A percentile compares a stretch with the other conserved stretches of the same genome.
These are phyloP conservation scores for Xenotilapia longispinis DNA, from an alignment of 2,113 vertebrate genomes.

Conservation along the genomic window DNA sequence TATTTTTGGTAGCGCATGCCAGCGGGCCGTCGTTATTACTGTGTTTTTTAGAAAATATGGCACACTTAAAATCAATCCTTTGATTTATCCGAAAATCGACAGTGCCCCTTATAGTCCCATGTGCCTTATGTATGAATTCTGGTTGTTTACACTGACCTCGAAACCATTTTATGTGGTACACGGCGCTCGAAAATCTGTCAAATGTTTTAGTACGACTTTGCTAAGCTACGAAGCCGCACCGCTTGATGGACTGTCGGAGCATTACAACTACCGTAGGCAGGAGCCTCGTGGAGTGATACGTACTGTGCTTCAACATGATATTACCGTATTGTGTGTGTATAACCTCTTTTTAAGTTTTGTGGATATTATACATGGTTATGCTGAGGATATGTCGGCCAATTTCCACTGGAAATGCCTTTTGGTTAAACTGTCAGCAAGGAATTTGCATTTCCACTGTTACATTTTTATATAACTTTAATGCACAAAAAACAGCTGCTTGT, in stretches of 20 bases:
- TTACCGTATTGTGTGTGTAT: no score
- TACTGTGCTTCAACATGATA: no score
- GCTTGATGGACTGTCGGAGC: no score
- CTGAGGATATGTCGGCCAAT: background rate
- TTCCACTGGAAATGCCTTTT: background rate
- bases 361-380: no score
- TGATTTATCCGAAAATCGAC: no score
- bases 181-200: background rate
- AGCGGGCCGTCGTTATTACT: fast-evolving
- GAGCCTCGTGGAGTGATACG: no score
- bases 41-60: background rate
- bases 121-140: no score
- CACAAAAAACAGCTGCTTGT: background rate
- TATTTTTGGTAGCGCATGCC: background rate
- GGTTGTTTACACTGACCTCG: no score
- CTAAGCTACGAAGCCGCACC: no score
- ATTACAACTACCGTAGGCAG: fast-evolving
- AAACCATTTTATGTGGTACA: no score
- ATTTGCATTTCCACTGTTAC: fast-evolving
- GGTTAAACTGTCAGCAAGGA: background rate
- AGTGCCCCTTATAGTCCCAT: no score
- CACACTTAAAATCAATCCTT: background rate
- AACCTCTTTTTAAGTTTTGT: no score
- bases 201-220: background rate
- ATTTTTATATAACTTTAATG: background rate